These are phyloP conservation scores for Plusia festucae DNA, from an alignment of 2,888 invertebrate species.

Conservation along the genomic window DNA sequence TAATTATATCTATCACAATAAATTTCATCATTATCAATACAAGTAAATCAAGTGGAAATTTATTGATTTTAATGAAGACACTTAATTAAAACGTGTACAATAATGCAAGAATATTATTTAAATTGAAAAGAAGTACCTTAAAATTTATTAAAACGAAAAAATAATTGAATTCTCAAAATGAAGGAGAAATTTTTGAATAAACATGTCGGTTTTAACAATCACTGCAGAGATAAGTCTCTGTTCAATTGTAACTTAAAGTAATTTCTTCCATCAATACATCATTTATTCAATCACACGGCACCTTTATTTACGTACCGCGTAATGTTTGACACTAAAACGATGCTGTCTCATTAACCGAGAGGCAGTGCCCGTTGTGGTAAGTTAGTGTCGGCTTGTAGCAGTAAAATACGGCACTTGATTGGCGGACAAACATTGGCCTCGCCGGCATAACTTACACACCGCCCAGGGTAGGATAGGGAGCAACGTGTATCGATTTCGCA, in stretches of 20 bases:
- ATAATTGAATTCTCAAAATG: neutral
- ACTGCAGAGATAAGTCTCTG: neutral
- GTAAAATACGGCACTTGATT: conserved; percentile 84
- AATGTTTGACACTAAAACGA: conserved; percentile 81
- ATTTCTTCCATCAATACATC: conserved; percentile 28
- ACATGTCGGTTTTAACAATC: neutral
- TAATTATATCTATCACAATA: neutral
- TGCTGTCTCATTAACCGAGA: conserved; percentile 83
- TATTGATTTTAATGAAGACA: neutral
- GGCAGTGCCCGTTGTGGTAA: conserved; percentile 82
- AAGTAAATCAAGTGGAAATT: neutral
- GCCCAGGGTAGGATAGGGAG: conserved; percentile 57
- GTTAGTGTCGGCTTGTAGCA: conserved; percentile 78
- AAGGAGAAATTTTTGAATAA: neutral
- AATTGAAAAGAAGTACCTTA: neutral
- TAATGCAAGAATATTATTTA: neutral
- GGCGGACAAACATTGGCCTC: conserved; percentile 75
- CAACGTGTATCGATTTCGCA: conserved; percentile 64
- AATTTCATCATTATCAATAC: conserved; percentile 1
- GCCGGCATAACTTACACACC: conserved; percentile 60
- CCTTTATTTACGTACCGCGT: conserved; percentile 67
- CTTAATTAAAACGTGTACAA: neutral
- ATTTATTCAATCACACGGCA: conserved; percentile 31
- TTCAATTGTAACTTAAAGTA: conserved; percentile 11
- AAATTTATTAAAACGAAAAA: no score